Conservation (phyloP, 92 coral and sea anemone species). For the Actinostola sp. region DNA sequence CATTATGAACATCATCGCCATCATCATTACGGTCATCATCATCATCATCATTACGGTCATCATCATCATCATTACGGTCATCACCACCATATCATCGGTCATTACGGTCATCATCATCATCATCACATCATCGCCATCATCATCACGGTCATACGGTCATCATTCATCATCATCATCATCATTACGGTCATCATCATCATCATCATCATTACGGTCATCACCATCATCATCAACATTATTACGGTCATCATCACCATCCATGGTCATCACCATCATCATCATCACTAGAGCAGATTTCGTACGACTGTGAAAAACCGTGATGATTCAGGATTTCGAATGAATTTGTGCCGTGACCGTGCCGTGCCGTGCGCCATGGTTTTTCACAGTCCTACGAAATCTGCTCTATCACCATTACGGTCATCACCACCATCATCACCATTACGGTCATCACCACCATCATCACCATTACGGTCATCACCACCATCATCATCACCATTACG, state of each 20-base stretch:
- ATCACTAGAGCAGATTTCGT: too few relatives aligned
- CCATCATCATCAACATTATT: constrained; percentile 1
- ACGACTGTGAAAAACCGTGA: too few relatives aligned
- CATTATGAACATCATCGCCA: too few relatives aligned
- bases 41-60: constrained; percentile 9
- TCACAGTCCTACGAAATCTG: too few relatives aligned
- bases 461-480: background rate
- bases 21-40: too few relatives aligned
- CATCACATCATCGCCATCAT: constrained; percentile 3
- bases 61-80: background rate
- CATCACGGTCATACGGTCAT: too few relatives aligned
- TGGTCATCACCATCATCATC: background rate
- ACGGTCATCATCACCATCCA: background rate
- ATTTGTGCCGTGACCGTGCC: too few relatives aligned
- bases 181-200: background rate
- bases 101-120: background rate
- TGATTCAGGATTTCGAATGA: too few relatives aligned
- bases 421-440: background rate
- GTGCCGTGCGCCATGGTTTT: too few relatives aligned
- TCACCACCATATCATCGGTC: too few relatives aligned
- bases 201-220: constrained; percentile 14
- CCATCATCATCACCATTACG: background rate
- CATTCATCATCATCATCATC: constrained; percentile 10
- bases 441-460: background rate
- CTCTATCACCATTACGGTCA: background rate